Evolutionary conservation across 2,113 vertebrate genomes (phyloP), one percentile per base, ranked within the genome.

Genomic region (Rousettus leschenaultii): DNA sequence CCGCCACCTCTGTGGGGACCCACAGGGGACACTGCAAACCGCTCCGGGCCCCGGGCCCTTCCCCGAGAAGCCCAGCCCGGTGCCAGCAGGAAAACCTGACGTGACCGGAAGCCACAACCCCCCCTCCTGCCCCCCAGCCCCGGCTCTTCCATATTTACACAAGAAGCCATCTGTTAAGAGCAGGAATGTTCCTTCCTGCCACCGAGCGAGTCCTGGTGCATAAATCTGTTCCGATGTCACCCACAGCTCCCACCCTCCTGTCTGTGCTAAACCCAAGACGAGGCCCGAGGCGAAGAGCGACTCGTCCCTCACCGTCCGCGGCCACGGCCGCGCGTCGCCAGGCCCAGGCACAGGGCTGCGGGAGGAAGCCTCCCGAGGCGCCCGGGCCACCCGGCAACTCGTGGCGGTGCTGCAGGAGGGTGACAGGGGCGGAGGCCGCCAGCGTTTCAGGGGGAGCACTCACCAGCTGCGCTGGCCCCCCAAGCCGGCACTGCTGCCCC

Each of bases 401-500:
- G 1, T 8, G 22, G n/a, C 4, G 0, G 33, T 7, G 55, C 35
- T 5, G 11, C 22, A 18, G 24, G 2, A 43, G 1, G 40, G 38
- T 1, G 21, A 40, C 6, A 24, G 30, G 6, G 21, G 48, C 15
- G 12, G 35, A 21, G 10, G 9, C 15, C 33, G 1, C 3, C 35
- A 8, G 33, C 9, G 1, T 19, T n/a, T 10, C 7, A 7, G 26
- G 45, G 48, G 8, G 35, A 24, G 24, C 48, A 0, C 21, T 28
- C 57, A 13, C 7, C 1, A 8, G 6, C 22, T 19, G 86, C 18
- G 7, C 51, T 18, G 24, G 3, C 9, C 63, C 68, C 48, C 38
- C 6, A 6, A 13, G 38, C 5, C 53, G 9, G 19, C 43, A 2
- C 26, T 11, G 0, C 30, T 24, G n/a, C 12, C 3, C 33, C 0